Conservation (phyloP, 2,797 vertebrate species). For the Gambelia wislizenii region DNA sequence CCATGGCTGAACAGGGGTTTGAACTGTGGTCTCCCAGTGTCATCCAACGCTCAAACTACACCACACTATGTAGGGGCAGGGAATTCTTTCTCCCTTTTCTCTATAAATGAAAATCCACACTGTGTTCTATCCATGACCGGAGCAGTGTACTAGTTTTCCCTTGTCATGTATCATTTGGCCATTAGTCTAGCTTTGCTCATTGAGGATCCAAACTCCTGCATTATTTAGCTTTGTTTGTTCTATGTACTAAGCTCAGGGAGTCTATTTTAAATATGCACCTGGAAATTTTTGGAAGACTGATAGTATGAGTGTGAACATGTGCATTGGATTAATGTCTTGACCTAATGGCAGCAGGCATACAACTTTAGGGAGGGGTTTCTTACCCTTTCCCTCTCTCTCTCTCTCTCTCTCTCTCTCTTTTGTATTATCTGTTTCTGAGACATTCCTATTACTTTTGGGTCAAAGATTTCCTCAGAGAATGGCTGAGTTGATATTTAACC, state of each 20-base stretch:
- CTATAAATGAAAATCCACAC: not conserved
- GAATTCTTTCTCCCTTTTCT: not conserved
- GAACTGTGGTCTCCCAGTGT: too few relatives aligned
- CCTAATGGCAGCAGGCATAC: not conserved
- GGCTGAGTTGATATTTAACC: constrained; percentile 64
- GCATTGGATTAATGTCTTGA: not conserved
- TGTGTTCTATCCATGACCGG: not conserved
- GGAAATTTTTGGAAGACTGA: not conserved
- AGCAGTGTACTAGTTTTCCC: not conserved
- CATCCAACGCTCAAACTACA: too few relatives aligned
- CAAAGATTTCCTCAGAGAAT: constrained; percentile 51
- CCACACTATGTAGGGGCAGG: too few relatives aligned
- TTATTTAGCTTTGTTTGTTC: not conserved
- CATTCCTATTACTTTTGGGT: constrained; percentile 39
- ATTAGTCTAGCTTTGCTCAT: not conserved
- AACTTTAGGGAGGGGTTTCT: constrained; percentile 13
- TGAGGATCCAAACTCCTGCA: not conserved
- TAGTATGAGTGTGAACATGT: not conserved
- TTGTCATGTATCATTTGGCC: not conserved
- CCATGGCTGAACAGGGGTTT: too few relatives aligned
- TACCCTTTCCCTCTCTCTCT: not conserved
- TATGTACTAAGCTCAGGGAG: not conserved
- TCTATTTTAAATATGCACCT: not conserved
- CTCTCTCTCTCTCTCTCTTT: not conserved
- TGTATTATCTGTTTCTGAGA: constrained; percentile 26